Evolutionary conservation across 2,113 vertebrate genomes (phyloP).

Genomic region (Tenebrosternarchus preto): DNA sequence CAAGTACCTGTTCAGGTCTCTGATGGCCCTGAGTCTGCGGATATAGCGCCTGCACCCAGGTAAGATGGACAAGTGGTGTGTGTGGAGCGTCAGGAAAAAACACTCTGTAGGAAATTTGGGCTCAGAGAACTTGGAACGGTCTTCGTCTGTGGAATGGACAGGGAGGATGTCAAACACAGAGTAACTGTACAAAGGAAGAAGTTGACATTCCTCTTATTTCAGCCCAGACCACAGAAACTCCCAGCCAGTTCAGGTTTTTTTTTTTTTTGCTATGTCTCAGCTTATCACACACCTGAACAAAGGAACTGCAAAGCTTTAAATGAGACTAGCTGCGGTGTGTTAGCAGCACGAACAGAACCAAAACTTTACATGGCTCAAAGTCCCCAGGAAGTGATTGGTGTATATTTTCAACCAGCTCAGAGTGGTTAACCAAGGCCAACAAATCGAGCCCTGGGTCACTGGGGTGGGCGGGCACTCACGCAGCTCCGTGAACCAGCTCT

Average conservation of each 20-base stretch:
- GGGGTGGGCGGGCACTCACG: constrained; percentile 77
- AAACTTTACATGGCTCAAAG: too few species aligned
- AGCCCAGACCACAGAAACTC: neutral
- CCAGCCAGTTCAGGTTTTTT: too few species aligned
- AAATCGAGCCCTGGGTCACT: neutral
- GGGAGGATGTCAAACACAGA: neutral
- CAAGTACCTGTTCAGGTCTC: constrained; percentile 91
- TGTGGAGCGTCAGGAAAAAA: constrained; percentile 95
- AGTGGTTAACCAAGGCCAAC: too few species aligned
- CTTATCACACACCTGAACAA: too few species aligned
- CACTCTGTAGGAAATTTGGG: constrained; percentile 97
- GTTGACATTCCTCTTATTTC: neutral
- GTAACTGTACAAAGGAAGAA: neutral
- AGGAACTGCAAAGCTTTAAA: too few species aligned
- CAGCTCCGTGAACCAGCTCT: constrained; percentile 85
- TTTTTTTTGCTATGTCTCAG: too few species aligned
- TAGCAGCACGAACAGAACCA: too few species aligned
- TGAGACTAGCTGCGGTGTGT: too few species aligned
- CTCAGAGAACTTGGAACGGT: constrained; percentile 85
- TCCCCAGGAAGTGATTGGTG: too few species aligned
- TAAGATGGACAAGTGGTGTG: constrained; percentile 94
- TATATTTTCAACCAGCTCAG: too few species aligned
- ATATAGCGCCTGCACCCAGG: constrained; percentile 96
- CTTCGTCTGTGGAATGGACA: constrained; percentile 73
- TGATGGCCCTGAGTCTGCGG: constrained; percentile 90